A percentile compares a stretch with the other conserved stretches of the same genome.
Evolutionary conservation across 2,797 vertebrate genomes (phyloP).

Genomic region (Ficedula albicollis): DNA sequence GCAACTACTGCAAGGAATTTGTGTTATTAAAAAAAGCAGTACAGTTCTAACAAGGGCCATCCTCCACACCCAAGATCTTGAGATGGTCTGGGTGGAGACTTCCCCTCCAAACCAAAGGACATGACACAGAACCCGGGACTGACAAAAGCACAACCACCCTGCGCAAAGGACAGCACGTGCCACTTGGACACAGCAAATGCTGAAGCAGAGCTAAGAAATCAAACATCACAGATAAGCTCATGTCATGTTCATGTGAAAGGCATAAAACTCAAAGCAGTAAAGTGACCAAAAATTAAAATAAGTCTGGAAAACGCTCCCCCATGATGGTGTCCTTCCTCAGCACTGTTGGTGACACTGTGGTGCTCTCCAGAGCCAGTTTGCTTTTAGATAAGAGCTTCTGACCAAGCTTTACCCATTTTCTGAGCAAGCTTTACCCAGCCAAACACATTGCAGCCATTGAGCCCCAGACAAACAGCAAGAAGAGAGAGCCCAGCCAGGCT

Average conservation of each 20-base stretch:
- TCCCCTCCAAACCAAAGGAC: constrained; percentile 10
- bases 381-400: background rate
- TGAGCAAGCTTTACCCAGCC: background rate
- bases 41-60: background rate
- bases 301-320: rapidly evolving
- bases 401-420: background rate
- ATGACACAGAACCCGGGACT: background rate
- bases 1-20: background rate
- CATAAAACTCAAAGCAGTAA: background rate
- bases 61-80: background rate
- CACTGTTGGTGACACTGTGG: rapidly evolving
- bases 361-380: background rate
- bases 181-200: background rate
- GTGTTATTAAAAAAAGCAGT: background rate
- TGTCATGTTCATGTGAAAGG: rapidly evolving
- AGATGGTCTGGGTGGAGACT: constrained; percentile 14
- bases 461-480: background rate
- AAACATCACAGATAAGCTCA: background rate
- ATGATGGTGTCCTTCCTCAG: rapidly evolving
- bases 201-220: background rate
- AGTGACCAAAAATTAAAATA: background rate
- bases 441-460: background rate
- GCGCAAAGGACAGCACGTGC: rapidly evolving
- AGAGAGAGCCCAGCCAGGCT: background rate
- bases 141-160: background rate